Evolutionary conservation across 2,888 invertebrate genomes (phyloP).

Genomic region (Exephanes ischioxanthus): DNA sequence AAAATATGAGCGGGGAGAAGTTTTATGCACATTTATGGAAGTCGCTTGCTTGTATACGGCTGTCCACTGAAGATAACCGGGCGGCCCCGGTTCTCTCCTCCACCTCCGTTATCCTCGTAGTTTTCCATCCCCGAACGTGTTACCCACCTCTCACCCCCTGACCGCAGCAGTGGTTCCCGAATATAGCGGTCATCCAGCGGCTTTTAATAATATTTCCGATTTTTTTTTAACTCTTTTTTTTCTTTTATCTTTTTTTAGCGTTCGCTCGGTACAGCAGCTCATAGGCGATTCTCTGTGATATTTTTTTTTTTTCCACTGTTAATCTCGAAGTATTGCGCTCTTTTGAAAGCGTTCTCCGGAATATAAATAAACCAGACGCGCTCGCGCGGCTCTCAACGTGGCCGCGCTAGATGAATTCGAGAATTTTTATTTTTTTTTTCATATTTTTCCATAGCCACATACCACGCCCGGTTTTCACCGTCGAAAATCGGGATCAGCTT

Average conservation of each 20-base stretch:
- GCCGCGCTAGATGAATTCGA: slow-evolving; percentile 60
- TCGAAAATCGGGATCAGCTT: slow-evolving; percentile 31
- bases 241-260: slow-evolving; percentile 47
- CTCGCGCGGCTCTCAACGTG: slow-evolving; percentile 17
- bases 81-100: slow-evolving; percentile 50
- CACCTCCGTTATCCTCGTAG: slow-evolving; percentile 36
- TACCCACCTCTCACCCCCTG: slow-evolving; percentile 51
- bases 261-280: slow-evolving; percentile 71
- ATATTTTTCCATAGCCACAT: slow-evolving; percentile 48
- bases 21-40: slow-evolving; percentile 70
- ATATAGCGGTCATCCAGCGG: slow-evolving; percentile 73
- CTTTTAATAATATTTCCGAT: slow-evolving; percentile 81
- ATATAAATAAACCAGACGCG: slow-evolving; percentile 80
- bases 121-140: slow-evolving; percentile 46
- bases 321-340: slow-evolving; percentile 83
- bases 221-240: slow-evolving; percentile 66
- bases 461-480: background rate
- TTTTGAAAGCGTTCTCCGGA: slow-evolving; percentile 82
- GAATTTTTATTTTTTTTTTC: slow-evolving; percentile 42
- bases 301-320: slow-evolving; percentile 73
- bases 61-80: slow-evolving; percentile 78
- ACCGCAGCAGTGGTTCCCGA: slow-evolving; percentile 62
- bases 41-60: slow-evolving; percentile 73
- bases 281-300: slow-evolving; percentile 78
- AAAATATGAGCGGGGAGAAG: slow-evolving; percentile 33